Evolutionary conservation across 2,113 vertebrate species (phyloP).

Genomic region (Chauna torquata): DNA sequence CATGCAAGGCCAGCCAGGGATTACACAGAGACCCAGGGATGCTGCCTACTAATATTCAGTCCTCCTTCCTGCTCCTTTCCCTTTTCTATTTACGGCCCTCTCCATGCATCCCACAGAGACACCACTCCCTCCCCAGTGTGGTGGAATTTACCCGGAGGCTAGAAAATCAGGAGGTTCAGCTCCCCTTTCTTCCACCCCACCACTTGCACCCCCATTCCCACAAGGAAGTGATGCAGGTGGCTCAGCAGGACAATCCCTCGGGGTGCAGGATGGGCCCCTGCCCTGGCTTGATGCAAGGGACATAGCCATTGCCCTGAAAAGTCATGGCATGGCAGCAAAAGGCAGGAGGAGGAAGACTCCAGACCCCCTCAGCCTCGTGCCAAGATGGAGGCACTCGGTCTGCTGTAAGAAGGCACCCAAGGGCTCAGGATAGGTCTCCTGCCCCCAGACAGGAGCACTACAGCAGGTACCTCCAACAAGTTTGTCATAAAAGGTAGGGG

Average conservation of each 20-base stretch:
- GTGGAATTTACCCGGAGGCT: neutral
- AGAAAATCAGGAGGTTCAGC: neutral
- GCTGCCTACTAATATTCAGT: neutral
- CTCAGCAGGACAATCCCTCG: neutral
- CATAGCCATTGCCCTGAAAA: neutral
- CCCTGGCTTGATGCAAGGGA: neutral
- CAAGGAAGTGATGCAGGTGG: neutral
- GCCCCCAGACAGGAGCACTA: neutral
- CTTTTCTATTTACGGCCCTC: neutral
- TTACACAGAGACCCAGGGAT: slow-evolving; percentile 33
- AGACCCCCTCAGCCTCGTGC: rapidly evolving
- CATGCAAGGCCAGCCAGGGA: neutral
- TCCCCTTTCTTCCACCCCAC: neutral
- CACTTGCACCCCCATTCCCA: neutral
- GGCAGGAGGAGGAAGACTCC: neutral
- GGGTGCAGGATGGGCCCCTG: neutral
- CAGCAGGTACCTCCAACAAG: neutral
- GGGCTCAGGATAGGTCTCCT: neutral
- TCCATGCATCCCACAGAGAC: neutral
- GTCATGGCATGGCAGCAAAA: neutral
- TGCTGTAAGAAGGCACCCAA: rapidly evolving
- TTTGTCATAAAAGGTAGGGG: neutral
- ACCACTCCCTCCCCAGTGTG: neutral
- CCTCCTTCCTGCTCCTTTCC: slow-evolving; percentile 5
- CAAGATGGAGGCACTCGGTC: neutral